A percentile compares a stretch with the other conserved stretches of the same genome.
Evolutionary conservation across 1,140 invertebrate species (phyloP).

Genomic region (Drosophila quadrilineata): DNA sequence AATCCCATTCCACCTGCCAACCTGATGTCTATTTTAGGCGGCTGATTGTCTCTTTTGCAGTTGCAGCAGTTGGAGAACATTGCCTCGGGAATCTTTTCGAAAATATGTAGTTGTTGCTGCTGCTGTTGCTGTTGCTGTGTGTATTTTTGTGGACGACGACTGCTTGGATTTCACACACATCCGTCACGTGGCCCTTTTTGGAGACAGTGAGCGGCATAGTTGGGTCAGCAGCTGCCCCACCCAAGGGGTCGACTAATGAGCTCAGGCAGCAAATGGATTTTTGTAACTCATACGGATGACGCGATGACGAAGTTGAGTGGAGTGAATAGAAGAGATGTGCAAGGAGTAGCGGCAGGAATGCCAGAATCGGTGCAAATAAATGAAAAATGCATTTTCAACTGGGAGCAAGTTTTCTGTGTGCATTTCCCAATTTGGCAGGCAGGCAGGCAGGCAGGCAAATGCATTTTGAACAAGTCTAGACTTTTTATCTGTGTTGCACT

Average conservation of each 20-base stretch:
- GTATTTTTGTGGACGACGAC: constrained; percentile 8
- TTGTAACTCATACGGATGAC: constrained; percentile 67
- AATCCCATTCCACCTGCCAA: constrained; percentile 48
- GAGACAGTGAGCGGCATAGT: constrained; percentile 2
- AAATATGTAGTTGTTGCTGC: too few species aligned
- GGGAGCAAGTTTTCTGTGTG: constrained; percentile 32
- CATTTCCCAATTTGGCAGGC: constrained; percentile 54
- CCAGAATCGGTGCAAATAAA: constrained; percentile 65
- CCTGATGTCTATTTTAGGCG: constrained; percentile 72
- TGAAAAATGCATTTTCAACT: constrained; percentile 68
- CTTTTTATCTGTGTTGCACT: not conserved
- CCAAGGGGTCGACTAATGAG: constrained; percentile 54
- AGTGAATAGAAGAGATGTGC: too few species aligned
- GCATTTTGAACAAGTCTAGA: constrained; percentile 26
- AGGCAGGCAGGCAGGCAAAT: constrained; percentile 47
- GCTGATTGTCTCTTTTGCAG: constrained; percentile 28
- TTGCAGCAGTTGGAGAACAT: not conserved
- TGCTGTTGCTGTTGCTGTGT: constrained; percentile 11
- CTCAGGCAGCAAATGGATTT: constrained; percentile 69
- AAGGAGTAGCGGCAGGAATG: too few species aligned
- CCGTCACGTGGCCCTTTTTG: constrained; percentile 29
- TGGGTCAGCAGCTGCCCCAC: constrained; percentile 15
- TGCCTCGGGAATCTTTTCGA: not conserved
- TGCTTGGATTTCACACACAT: constrained; percentile 45
- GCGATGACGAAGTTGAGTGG: too few species aligned